Percentiles rank a stretch among this genome's conserved stretches.
These are phyloP conservation scores for Patella depressa DNA, from an alignment of 2,888 invertebrate genomes.

Conservation along the genomic window DNA sequence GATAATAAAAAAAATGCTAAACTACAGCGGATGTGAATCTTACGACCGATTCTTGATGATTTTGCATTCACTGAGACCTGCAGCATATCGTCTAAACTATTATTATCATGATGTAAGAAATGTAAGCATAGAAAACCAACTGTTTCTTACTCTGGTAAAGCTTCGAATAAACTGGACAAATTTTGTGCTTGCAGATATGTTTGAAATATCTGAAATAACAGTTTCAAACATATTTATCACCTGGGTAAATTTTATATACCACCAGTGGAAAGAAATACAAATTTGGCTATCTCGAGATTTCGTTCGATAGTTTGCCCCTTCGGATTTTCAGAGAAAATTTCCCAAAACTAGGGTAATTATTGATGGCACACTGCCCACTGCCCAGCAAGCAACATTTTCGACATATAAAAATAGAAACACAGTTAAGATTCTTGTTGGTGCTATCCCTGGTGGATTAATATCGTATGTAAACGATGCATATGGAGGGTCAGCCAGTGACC, in stretches of 20 bases:
- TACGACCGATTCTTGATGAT: too few species aligned
- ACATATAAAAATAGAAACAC: constrained; percentile 24
- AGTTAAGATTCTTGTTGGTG: constrained; percentile 36
- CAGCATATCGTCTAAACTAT: constrained; percentile 20
- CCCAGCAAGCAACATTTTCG: constrained; percentile 21
- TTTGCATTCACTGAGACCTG: constrained; percentile 6
- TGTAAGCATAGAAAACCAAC: constrained; percentile 29
- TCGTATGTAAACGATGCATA: constrained; percentile 31
- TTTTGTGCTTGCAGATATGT: constrained; percentile 34
- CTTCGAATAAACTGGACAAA: constrained; percentile 29
- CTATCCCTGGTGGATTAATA: constrained; percentile 39
- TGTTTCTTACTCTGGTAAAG: constrained; percentile 36
- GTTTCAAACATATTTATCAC: constrained; percentile 37
- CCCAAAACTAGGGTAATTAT: constrained; percentile 6
- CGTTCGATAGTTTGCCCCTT: constrained; percentile 12
- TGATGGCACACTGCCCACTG: constrained; percentile 24
- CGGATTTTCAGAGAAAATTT: neutral
- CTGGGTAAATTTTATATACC: neutral
- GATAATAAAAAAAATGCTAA: too few species aligned
- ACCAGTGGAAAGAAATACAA: neutral
- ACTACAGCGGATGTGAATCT: too few species aligned
- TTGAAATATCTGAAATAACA: constrained; percentile 32
- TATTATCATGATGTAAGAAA: neutral
- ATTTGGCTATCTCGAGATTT: neutral
- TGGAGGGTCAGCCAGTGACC: constrained; percentile 43